Conservation (phyloP, 2,888 invertebrate genomes). For the Drosophila picticornis region DNA sequence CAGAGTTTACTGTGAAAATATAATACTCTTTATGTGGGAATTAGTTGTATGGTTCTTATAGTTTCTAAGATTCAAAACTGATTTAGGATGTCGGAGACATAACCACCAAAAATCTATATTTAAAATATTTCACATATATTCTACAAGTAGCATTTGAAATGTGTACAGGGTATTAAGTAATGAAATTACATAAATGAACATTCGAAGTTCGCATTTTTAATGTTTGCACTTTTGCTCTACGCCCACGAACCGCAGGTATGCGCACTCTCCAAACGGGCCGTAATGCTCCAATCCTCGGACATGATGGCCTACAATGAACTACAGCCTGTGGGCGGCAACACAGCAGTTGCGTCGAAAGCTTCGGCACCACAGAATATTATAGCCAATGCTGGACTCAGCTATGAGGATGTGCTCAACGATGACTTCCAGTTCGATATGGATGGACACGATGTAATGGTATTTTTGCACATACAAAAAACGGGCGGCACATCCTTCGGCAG, state of each 20-base stretch:
- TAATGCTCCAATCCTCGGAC: slow-evolving; percentile 86
- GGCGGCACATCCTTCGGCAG: slow-evolving; percentile 99
- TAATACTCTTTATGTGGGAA: background rate
- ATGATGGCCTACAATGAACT: slow-evolving; percentile 85
- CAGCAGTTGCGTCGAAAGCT: slow-evolving; percentile 75
- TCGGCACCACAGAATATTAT: slow-evolving; percentile 82
- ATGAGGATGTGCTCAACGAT: slow-evolving; percentile 94
- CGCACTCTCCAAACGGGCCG: slow-evolving; percentile 89
- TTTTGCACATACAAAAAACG: slow-evolving; percentile 99
- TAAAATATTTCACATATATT: background rate
- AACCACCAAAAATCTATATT: background rate
- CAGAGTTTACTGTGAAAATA: background rate
- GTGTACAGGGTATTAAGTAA: slow-evolving; percentile 16
- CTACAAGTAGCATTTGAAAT: background rate
- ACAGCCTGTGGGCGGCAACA: slow-evolving; percentile 62
- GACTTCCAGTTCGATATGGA: slow-evolving; percentile 95
- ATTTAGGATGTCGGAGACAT: background rate
- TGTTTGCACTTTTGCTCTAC: slow-evolving; percentile 39
- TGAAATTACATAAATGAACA: slow-evolving; percentile 55
- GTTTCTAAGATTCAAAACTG: background rate
- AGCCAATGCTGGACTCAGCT: slow-evolving; percentile 88
- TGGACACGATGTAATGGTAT: slow-evolving; percentile 99
- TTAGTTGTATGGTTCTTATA: background rate
- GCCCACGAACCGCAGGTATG: slow-evolving; percentile 87
- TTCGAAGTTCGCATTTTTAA: slow-evolving; percentile 32